Percentiles rank a stretch among this genome's conserved stretches.
These are phyloP conservation scores for Actenoides hombroni DNA, from an alignment of 2,113 vertebrate species.

Conservation along the genomic window DNA sequence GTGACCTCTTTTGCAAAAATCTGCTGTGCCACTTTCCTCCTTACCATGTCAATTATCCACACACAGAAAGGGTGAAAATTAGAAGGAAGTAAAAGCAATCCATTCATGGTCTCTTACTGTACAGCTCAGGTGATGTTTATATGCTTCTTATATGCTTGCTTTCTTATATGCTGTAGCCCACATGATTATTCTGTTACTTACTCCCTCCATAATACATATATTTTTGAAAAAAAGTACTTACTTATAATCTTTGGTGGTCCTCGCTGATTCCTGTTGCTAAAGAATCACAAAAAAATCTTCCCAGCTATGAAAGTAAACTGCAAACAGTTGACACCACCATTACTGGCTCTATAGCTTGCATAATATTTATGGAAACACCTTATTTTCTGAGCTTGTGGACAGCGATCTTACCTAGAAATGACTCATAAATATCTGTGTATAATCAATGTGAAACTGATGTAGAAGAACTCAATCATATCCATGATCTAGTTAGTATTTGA, in stretches of 20 bases:
- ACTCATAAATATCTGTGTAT: neutral
- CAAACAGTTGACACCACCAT: neutral
- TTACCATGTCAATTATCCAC: neutral
- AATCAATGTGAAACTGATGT: neutral
- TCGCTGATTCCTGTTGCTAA: neutral
- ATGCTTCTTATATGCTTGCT: neutral
- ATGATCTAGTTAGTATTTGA: neutral
- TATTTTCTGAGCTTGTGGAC: neutral
- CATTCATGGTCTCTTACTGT: neutral
- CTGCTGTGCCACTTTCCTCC: neutral
- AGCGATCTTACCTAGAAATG: neutral
- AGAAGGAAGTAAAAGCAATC: neutral
- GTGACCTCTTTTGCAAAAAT: neutral
- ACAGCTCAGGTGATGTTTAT: neutral
- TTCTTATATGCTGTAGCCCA: neutral
- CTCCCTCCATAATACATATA: neutral
- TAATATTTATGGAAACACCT: neutral
- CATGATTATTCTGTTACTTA: neutral
- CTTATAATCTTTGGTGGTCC: neutral
- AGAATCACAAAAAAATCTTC: neutral
- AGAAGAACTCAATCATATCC: neutral
- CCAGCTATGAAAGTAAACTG: neutral
- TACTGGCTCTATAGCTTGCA: neutral
- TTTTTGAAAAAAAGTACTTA: neutral
- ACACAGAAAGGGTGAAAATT: neutral